Evolutionary conservation across 2,888 invertebrate genomes (phyloP).

Genomic region (Dryococelus australis): DNA sequence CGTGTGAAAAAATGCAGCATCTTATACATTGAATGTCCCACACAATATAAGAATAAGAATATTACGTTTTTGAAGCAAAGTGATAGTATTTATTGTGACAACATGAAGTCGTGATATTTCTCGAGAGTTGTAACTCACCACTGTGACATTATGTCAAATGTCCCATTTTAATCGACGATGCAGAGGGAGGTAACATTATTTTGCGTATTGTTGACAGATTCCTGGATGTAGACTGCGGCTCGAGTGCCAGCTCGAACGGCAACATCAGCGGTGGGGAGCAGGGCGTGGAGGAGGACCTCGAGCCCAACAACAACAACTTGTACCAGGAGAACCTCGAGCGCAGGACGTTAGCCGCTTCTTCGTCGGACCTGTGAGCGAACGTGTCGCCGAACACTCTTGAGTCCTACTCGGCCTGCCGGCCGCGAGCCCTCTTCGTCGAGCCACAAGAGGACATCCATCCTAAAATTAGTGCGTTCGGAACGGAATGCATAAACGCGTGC

Average conservation of each 20-base stretch:
- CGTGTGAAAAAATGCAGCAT: too few species aligned
- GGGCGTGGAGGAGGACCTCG: slow-evolving; percentile 45
- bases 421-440: neutral
- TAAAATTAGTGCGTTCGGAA: neutral
- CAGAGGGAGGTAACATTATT: too few species aligned
- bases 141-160: too few species aligned
- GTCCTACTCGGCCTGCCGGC: neutral
- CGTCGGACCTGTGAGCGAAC: neutral
- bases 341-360: slow-evolving; percentile 16
- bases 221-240: slow-evolving; percentile 50
- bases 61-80: too few species aligned
- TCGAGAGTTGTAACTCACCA: too few species aligned
- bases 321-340: slow-evolving; percentile 49
- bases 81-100: too few species aligned
- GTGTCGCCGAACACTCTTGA: neutral
- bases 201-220: slow-evolving; percentile 44
- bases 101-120: too few species aligned
- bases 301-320: slow-evolving; percentile 51
- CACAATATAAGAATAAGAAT: too few species aligned
- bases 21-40: too few species aligned
- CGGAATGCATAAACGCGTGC: neutral
- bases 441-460: neutral
- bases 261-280: slow-evolving; percentile 45
- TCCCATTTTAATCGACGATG: too few species aligned
- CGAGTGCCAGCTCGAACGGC: slow-evolving; percentile 45